Base-by-base conservation (phyloP, 2,113 vertebrate species). In the Thomomys bottae region DNA sequence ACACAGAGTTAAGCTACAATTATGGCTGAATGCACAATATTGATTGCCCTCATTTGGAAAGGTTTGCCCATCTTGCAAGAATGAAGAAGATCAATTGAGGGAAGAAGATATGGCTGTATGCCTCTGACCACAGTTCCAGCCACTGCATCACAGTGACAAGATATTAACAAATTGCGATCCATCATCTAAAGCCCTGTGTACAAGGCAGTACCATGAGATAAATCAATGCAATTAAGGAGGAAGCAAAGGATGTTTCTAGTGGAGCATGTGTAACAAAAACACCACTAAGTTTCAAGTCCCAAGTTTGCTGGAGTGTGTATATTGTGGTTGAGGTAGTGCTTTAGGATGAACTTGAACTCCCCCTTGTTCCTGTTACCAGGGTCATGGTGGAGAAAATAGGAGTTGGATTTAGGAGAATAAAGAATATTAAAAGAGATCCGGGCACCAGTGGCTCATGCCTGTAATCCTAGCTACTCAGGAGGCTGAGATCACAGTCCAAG, bases 161-260 rank as follows among this genome's bases (percentile, higher is more conserved):
- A 86, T 94, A 88, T 83, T 91, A 94, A 89, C 87, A 88, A 91
- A 93, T 87, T 90, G 75, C 34, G 95, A 71, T 89, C 94, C 89
- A 49, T 94, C 93, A 86, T 93, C 90, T 66, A 77, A 80, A 92
- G 82, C 38, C 12, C 68, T 72, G 15, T 49, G 67, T 79, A 73
- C 18, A 93, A 91, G 87, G 80, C 84, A 72, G 49, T 57, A 68
- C 40, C 67, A 54, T 68, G 54, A 89, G 68, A 92, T 79, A 76
- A 91, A 77, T 92, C 84, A 86, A 11, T 89, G 73, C 61, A 94
- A 91, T 94, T 91, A 94, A 57, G 30, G 61, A 91, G 24, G 82
- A 63, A 91, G 87, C 0, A 1, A 87, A 89, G 85, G 45, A 73
- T 57, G 49, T 87, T 89, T 94, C 36, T 36, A 66, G 38, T 12